Base-by-base conservation (phyloP, 1,140 invertebrate genomes). In the Matsumurasca onukii region DNA sequence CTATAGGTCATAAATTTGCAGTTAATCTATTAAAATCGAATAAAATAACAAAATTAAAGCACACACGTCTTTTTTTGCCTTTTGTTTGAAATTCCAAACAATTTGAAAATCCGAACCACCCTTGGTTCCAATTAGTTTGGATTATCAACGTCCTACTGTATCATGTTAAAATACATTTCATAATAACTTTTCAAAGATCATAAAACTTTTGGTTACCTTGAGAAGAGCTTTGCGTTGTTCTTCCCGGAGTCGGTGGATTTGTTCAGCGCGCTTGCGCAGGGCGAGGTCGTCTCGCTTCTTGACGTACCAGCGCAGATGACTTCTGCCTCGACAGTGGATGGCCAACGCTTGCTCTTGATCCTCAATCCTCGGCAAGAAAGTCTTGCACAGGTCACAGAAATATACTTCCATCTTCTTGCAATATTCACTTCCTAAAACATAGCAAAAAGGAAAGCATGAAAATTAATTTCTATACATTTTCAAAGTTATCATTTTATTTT, bases 401-500 rank as follows among this genome's bases (percentile, higher is more conserved):
- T 81, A 78, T 66, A 86, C 89, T 77, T 91, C 88, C 24, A 92
- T 82, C 75, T 88, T 86, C 74, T 90, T 90, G 25, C 91, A 87
- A 72, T 86, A 88, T 72, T 92, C 89, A 63, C 84, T 83, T n/a
- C 91, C 91, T 76, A 39, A 39, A 39, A 39, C 34, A 39, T 39
- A 39, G 17, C 34, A 39, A 39, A 39, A 9, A 39, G 5, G 17
- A 39, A 39, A 39, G 17, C 17, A 9, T 39, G 5, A 39, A 39
- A 39, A 39, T 9, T 39, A 39, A n/a, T n/a, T n/a, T n/a, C n/a
- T n/a, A n/a, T n/a, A n/a, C n/a, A n/a, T n/a, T n/a, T n/a, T n/a
- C n/a, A n/a, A n/a, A n/a, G n/a, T n/a, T n/a, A n/a, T n/a, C n/a
- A n/a, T n/a, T n/a, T n/a, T n/a, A n/a, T n/a, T n/a, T n/a, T n/a